Percentiles rank a stretch among this genome's conserved stretches.
phyloP scores from a whole-genome alignment of 2,888 invertebrate genomes.

The Athripsodes cinereus region DNA sequence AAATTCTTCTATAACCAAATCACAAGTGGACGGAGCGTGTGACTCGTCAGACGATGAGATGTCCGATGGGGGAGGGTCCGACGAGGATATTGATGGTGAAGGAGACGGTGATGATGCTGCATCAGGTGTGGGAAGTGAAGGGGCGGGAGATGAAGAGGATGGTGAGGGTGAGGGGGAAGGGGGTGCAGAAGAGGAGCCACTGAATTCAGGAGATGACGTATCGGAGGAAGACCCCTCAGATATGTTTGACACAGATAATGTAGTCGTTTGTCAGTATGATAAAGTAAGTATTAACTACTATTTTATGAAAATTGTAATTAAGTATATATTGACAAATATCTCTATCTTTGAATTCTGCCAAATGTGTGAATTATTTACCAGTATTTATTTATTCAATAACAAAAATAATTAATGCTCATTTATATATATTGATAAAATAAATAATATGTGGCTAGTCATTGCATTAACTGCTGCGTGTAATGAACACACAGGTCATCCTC shows the following conservation, averaged over 20 bases:
- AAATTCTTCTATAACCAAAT: conserved; percentile 15
- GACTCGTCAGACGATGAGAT: conserved; percentile 73
- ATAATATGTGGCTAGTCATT: too few relatives aligned
- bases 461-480: too few relatives aligned
- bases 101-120: conserved; percentile 56
- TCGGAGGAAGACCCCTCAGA: conserved; percentile 93
- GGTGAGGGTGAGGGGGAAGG: conserved; percentile 62
- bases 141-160: conserved; percentile 53
- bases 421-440: too few relatives aligned
- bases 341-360: too few relatives aligned
- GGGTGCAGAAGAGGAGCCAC: conserved; percentile 72
- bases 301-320: too few relatives aligned
- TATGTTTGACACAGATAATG: conserved; percentile 98
- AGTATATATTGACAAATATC: too few relatives aligned
- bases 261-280: conserved; percentile 99
- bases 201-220: conserved; percentile 96
- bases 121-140: conserved; percentile 62
- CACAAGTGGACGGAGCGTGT: conserved; percentile 55
- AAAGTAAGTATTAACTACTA: conserved; percentile 78
- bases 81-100: conserved; percentile 71
- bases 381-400: too few relatives aligned
- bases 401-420: too few relatives aligned
- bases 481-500: too few relatives aligned
- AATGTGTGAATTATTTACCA: too few relatives aligned
- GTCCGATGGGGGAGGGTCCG: conserved; percentile 68